phyloP scores from a whole-genome alignment of 2,888 invertebrate genomes.

The Pterobdella sp. region DNA sequence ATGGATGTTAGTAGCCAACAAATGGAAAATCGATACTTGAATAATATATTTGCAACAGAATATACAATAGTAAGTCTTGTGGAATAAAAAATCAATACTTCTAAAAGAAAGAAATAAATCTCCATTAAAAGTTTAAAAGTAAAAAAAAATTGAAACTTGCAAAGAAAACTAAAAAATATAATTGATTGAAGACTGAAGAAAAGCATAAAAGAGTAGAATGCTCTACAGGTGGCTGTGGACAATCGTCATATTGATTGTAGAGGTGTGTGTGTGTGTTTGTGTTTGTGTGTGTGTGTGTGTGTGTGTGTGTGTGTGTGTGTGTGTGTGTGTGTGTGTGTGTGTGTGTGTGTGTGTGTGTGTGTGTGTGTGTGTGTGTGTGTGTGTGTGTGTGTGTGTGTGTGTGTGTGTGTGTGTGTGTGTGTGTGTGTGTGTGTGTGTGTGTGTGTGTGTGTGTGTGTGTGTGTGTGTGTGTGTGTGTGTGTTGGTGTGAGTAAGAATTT shows the following conservation, averaged over 20 bases:
- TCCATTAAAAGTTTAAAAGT: too few relatives aligned
- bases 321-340: conserved; percentile 15
- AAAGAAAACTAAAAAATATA: not conserved
- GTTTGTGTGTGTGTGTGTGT: conserved; percentile 14
- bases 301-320: conserved; percentile 16
- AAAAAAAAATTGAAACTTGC: not conserved
- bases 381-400: conserved; percentile 16
- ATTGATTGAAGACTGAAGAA: not conserved
- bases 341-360: conserved; percentile 16
- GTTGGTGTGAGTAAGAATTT: not conserved
- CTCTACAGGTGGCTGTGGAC: conserved; percentile 14
- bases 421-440: conserved; percentile 1
- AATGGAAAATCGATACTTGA: too few relatives aligned
- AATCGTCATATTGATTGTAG: conserved; percentile 10
- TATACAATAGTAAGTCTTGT: not conserved
- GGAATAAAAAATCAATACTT: not conserved
- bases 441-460: conserved; percentile 1
- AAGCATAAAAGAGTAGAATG: not conserved
- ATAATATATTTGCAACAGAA: too few relatives aligned
- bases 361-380: conserved; percentile 10
- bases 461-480: conserved; percentile 1
- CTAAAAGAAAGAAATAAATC: not conserved
- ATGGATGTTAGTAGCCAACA: too few relatives aligned
- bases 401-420: conserved; percentile 1
- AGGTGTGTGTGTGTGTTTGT: conserved; percentile 12